These are phyloP conservation scores for Tillus elongatus DNA, from an alignment of 2,888 invertebrate species.

Conservation along the genomic window DNA sequence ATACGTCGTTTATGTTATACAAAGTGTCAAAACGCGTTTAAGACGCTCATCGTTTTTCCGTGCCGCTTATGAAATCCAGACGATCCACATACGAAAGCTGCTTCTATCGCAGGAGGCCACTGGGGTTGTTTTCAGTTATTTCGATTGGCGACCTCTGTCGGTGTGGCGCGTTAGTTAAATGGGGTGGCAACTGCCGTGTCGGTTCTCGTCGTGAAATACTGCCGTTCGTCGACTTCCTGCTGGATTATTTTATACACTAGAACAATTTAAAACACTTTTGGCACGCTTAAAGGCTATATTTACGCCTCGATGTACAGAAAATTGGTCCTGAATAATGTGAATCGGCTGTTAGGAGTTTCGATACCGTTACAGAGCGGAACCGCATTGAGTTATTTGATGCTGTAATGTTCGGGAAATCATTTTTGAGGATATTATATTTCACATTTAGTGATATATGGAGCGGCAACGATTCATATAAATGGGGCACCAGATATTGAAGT, in stretches of 20 bases:
- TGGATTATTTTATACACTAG: conserved; percentile 20
- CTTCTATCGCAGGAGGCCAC: too few relatives aligned
- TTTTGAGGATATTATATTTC: too few relatives aligned
- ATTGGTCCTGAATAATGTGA: conserved; percentile 16
- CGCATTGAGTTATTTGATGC: conserved; percentile 4
- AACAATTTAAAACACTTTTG: conserved; percentile 20
- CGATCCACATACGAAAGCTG: too few relatives aligned
- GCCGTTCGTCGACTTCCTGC: conserved; percentile 19
- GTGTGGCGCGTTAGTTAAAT: conserved; percentile 19
- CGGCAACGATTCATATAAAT: too few relatives aligned
- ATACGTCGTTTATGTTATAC: too few relatives aligned
- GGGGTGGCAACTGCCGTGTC: conserved; percentile 20
- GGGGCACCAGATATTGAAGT: too few relatives aligned
- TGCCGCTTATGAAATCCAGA: too few relatives aligned
- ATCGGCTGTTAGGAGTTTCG: conserved; percentile 12
- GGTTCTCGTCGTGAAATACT: conserved; percentile 18
- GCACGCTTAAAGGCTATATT: conserved; percentile 16
- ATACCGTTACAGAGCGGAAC: neutral
- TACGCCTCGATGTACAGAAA: conserved; percentile 17
- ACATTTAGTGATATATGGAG: too few relatives aligned
- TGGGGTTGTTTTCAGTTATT: too few relatives aligned
- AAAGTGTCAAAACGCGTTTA: too few relatives aligned
- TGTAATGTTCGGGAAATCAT: neutral
- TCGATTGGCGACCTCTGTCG: conserved; percentile 16
- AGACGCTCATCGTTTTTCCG: too few relatives aligned